Evolutionary conservation across 1,140 invertebrate species (phyloP), one percentile per base, ranked within the genome.

Genomic region (Asbolus verrucosus): DNA sequence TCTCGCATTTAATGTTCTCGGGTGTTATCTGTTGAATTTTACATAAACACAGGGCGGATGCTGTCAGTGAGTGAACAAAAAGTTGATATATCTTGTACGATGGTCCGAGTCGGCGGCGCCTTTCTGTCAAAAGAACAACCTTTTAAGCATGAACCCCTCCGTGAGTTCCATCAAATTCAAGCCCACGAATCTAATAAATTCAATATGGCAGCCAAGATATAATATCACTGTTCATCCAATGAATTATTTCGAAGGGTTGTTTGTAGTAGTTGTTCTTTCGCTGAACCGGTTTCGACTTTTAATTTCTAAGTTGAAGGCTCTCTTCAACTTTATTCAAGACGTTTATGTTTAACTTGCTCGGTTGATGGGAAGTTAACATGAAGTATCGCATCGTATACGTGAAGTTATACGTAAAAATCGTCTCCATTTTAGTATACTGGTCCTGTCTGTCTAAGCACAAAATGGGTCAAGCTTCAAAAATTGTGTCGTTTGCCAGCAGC

Each of bases 21-120:
- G 46, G 46, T 54, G 46, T 54, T 54, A 54, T 54, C 46, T 54
- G 46, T 54, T 54, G 46, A 27, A 54, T 13, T 54, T 54, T 27
- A 54, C 46, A 54, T 54, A 54, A 54, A 54, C 21, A 54, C 46
- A 54, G 21, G 46, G 46, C 46, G 46, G 46, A 27, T 31, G 21
- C 19, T 54, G 46, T 54, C 21, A 54, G 21, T 27, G 27, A 54
- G 21, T 19, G 46, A 54, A 54, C 46, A 27, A 54, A 46, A 54
- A 54, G 19, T 54, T 54, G 46, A 54, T 54, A 54, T 54, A 54
- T 54, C 46, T 54, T 21, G 16, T 50, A 21, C n/a, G 43, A 50
- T 50, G 18, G 18, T 13, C 21, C 19, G 19, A 54, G 11, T 54
- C 46, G 46, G 46, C 46, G 46, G 46, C 46, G 46, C 46, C 46